Conservation (phyloP, 2,797 vertebrate genomes). For the Corythornis leucogaster region DNA sequence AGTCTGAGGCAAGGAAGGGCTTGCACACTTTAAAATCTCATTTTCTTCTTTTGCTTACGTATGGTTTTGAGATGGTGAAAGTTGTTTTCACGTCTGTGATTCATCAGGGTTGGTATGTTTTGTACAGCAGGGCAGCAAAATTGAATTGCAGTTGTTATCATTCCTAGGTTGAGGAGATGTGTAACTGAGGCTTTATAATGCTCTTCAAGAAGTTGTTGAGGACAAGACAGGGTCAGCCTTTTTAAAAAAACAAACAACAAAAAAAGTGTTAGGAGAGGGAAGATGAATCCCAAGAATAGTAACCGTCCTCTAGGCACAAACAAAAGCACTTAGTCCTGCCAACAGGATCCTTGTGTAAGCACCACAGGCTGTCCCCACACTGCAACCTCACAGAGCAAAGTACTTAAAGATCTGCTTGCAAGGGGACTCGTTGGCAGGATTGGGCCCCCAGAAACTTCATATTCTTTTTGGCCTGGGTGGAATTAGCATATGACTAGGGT, state of each 20-base stretch:
- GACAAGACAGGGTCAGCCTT: background rate
- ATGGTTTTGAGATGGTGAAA: background rate
- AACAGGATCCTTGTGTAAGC: background rate
- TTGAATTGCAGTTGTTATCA: background rate
- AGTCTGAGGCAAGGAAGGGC: background rate
- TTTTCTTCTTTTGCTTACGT: background rate
- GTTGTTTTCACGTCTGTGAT: background rate
- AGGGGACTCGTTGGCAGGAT: background rate
- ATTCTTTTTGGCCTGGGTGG: background rate
- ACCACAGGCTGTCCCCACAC: rapidly evolving
- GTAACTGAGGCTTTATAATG: background rate
- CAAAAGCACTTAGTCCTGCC: background rate
- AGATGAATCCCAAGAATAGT: background rate
- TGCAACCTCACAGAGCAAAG: rapidly evolving
- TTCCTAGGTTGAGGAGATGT: background rate
- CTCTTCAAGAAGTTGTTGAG: background rate
- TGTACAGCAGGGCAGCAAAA: background rate
- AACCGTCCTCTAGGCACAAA: background rate
- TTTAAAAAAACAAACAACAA: background rate
- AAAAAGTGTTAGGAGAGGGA: background rate
- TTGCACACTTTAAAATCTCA: background rate
- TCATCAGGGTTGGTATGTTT: background rate
- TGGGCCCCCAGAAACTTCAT: background rate
- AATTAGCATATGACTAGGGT: background rate
- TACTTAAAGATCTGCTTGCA: rapidly evolving